Evolutionary conservation across 2,113 vertebrate species (phyloP), one percentile per base, ranked within the genome.

Genomic region (Antidorcas marsupialis): DNA sequence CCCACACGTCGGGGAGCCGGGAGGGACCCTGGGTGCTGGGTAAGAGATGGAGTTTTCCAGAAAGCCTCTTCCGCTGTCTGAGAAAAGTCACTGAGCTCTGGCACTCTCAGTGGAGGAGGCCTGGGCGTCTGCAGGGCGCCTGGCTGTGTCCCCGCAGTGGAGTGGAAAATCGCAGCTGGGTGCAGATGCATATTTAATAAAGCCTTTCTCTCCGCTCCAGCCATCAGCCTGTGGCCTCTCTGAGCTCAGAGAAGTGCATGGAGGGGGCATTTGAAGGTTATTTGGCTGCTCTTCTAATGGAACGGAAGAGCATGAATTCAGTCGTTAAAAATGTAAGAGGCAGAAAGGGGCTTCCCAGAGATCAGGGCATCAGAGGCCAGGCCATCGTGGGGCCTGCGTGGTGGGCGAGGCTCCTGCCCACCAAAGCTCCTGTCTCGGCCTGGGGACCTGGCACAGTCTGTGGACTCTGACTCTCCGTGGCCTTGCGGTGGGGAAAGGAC

Each of bases 321-420:
- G 55, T 53, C 60, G 92, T 89, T 53, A 90, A 96, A 94, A 92
- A 90, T 43, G 39, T 76, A 94, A 47, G 53, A 95, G 85, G n/a
- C 28, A 71, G 97, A 55, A 91, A 64, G 45, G 47, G 67, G 74
- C 53, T 45, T 86, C 36, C 76, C 5, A 88, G 33, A 39, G 67
- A 5, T 23, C 60, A 89, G 78, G 84, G n/a, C 59, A 6, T 27
- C 0, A 43, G 53, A 87, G 14, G n/a, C 33, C 39, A 50, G 50
- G 43, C 78, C 13, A 0, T 9, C 0, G 1, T 13, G n/a, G 3
- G 27, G 43, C 17, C 14, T 4, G 43, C 12, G 10, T 7, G 36
- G 36, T 7, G 36, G 36, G 39, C 0, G 23, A 43, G 23, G 23
- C 71, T 43, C 36, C n/a, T 12, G 36, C 5, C 43, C 43, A 43